Evolutionary conservation across 2,888 invertebrate species (phyloP).

Genomic region (Lomographa bimaculata): DNA sequence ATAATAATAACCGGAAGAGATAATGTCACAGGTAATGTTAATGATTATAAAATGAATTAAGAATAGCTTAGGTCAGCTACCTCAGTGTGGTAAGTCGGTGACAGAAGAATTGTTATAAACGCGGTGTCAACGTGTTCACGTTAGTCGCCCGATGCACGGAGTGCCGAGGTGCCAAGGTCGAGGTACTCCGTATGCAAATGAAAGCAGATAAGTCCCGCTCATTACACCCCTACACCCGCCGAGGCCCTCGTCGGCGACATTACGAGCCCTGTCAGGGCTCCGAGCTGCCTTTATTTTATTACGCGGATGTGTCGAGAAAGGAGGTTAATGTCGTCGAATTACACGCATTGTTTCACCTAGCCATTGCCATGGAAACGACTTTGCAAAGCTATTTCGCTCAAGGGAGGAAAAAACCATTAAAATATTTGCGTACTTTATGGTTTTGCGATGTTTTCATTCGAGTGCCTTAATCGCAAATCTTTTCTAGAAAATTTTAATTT

Average conservation of each 20-base stretch:
- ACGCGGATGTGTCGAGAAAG: constrained; percentile 70
- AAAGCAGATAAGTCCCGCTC: constrained; percentile 74
- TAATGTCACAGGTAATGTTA: too few relatives aligned
- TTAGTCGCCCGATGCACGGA: constrained; percentile 45
- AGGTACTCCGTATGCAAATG: constrained; percentile 76
- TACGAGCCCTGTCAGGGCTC: constrained; percentile 63
- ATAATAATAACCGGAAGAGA: too few relatives aligned
- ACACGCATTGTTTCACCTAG: constrained; percentile 73
- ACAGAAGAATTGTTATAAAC: too few relatives aligned
- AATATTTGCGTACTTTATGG: constrained; percentile 24
- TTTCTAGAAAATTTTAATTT: constrained; percentile 11
- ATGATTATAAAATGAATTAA: too few relatives aligned
- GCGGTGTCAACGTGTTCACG: too few relatives aligned
- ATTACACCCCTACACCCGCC: constrained; percentile 68
- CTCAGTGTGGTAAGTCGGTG: too few relatives aligned
- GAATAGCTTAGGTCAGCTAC: too few relatives aligned
- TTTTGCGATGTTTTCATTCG: constrained; percentile 9
- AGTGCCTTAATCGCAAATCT: constrained; percentile 8
- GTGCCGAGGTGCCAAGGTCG: constrained; percentile 71
- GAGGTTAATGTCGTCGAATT: constrained; percentile 74
- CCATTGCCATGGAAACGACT: constrained; percentile 61
- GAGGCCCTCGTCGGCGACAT: constrained; percentile 60
- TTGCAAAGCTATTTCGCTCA: constrained; percentile 36
- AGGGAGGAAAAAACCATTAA: constrained; percentile 23
- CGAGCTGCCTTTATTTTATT: constrained; percentile 71